A percentile compares a stretch with the other conserved stretches of the same genome.
Conservation (phyloP, 2,797 vertebrate species). For the Tokudaia tokunoshimensis region DNA sequence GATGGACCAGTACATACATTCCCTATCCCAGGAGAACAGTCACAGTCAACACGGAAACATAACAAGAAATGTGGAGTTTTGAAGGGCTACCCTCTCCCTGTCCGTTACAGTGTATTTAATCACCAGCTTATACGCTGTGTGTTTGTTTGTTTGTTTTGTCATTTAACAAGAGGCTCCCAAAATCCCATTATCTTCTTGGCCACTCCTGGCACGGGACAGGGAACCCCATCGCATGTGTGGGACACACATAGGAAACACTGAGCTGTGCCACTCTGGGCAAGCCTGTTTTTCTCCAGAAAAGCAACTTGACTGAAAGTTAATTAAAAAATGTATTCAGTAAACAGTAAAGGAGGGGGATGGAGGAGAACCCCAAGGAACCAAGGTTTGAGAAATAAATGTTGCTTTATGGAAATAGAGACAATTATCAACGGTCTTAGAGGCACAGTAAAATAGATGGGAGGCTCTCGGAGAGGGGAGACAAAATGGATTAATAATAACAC, state of each 20-base stretch:
- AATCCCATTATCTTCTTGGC: background rate
- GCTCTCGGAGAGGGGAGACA: background rate
- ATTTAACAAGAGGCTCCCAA: background rate
- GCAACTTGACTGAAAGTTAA: conserved; percentile 33
- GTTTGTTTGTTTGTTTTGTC: background rate
- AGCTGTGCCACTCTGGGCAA: background rate
- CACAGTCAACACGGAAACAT: fast-evolving
- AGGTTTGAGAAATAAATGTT: background rate
- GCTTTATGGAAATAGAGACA: background rate
- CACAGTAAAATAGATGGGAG: background rate
- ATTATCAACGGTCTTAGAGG: background rate
- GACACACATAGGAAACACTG: fast-evolving
- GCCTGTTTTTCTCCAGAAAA: background rate
- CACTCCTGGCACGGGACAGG: fast-evolving
- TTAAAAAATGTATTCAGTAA: conserved; percentile 59
- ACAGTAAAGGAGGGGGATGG: fast-evolving
- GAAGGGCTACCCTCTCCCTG: fast-evolving
- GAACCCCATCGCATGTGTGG: fast-evolving
- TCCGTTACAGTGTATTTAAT: background rate
- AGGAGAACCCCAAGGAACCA: background rate
- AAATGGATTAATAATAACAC: background rate
- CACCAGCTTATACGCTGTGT: background rate
- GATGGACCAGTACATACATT: fast-evolving
- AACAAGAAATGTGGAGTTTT: fast-evolving
- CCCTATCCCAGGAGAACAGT: fast-evolving